Conservation (phyloP, 2,797 vertebrate species). For the Channallabes apus region DNA sequence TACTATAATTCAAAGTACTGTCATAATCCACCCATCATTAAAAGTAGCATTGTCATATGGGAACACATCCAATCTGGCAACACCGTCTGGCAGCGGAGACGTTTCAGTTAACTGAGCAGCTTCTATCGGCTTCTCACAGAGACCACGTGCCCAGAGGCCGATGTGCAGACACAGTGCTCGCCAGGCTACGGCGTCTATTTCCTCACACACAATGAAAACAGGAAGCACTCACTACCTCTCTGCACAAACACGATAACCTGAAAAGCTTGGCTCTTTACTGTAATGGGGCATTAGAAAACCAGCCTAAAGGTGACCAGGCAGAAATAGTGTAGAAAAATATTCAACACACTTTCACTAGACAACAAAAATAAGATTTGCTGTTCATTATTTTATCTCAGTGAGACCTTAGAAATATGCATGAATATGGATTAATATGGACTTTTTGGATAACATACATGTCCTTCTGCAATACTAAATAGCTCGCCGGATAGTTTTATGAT, state of each 20-base stretch:
- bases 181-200: constrained; percentile 56
- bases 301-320: background rate
- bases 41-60: background rate
- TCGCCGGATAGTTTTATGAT: background rate
- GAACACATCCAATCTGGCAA: background rate
- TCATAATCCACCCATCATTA: background rate
- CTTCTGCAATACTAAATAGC: background rate
- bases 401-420: background rate
- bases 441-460: background rate
- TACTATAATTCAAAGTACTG: background rate
- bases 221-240: constrained; percentile 45
- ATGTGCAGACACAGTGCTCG: constrained; percentile 22
- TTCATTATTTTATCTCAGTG: background rate
- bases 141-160: constrained; percentile 36
- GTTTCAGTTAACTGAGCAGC: constrained; percentile 29
- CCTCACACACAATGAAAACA: constrained; percentile 58
- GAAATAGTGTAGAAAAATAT: constrained; percentile 18
- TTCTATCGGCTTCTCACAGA: constrained; percentile 13
- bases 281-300: background rate
- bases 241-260: constrained; percentile 46
- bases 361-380: background rate
- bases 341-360: background rate
- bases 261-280: constrained; percentile 19
- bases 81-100: background rate
- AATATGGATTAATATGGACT: background rate